Base-by-base conservation (phyloP, 2,113 vertebrate species). In the Tiliqua scincoides region DNA sequence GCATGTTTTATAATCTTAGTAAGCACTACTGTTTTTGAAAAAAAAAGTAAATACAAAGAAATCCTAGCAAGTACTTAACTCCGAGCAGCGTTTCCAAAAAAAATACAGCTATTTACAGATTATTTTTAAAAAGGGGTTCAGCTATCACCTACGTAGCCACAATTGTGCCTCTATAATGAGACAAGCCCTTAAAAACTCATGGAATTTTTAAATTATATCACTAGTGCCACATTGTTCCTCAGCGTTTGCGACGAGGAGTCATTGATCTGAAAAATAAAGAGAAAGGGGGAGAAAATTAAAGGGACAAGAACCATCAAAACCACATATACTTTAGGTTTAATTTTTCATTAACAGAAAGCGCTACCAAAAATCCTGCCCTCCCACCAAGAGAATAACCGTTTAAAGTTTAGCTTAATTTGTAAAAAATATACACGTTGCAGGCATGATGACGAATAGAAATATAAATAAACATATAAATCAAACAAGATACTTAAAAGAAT, bases 101-200 rank as follows among this genome's bases (percentile, higher is more conserved):
- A 98, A 97, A 95, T 97, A 97, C 94, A 98, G 95, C 96, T 98
- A 99, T 99, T 97, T 98, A 99, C 98, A 97, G 93, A 95, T 89
- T 81, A 73, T 81, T 65, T 96, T 89, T 57, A 95, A 97, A 97
- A 97, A 97, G 96, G 95, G 95, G 97, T 93, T 96, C 96, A 95
- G 93, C 92, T 96, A 97, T 96, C 98, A 99, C 98, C 99, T 99
- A 99, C 97, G 97, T 96, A 98, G 97, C 97, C 97, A 96, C 97
- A 97, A 97, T 27, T 97, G 95, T 98, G 99, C 98, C 98, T 99
- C 99, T 98, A 99, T 98, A 99, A 99, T 99, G 98, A 99, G 98
- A 99, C 98, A 99, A 98, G 98, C 98, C 98, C 97, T 96, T 98
- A 91, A 97, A 98, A 99, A 99, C 98, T 99, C 98, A 98, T 99